phyloP scores from a whole-genome alignment of 2,888 invertebrate species.

The Tridacna gigas region DNA sequence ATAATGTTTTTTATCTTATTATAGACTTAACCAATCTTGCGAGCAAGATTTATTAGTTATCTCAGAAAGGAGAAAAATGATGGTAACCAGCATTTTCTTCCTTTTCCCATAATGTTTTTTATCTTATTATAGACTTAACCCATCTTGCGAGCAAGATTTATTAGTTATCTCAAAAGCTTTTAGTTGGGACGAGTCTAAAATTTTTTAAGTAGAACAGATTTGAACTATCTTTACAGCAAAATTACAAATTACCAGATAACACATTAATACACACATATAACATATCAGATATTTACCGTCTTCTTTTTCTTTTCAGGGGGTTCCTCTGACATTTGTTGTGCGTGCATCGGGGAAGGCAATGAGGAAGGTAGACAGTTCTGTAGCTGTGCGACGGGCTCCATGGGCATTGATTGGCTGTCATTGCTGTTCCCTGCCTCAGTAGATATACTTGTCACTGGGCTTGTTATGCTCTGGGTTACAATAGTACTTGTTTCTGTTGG shows the following conservation, averaged over 20 bases:
- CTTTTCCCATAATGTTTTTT: background rate
- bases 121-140: too few relatives aligned
- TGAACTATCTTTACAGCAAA: too few relatives aligned
- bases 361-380: conserved; percentile 64
- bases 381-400: conserved; percentile 53
- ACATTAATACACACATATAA: background rate
- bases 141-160: background rate
- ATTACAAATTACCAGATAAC: too few relatives aligned
- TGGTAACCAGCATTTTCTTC: background rate
- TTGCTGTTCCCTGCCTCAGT: conserved; percentile 68
- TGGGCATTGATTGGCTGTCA: conserved; percentile 65
- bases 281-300: conserved; percentile 62
- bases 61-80: too few relatives aligned
- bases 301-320: conserved; percentile 77
- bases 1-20: background rate
- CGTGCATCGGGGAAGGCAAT: conserved; percentile 33
- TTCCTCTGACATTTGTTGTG: conserved; percentile 44
- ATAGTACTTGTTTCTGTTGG: conserved; percentile 35
- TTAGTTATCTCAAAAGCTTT: background rate
- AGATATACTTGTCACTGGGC: conserved; percentile 78
- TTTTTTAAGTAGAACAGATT: too few relatives aligned
- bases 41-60: background rate
- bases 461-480: conserved; percentile 80
- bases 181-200: too few relatives aligned
- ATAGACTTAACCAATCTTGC: too few relatives aligned